Evolutionary conservation across 1,140 invertebrate species (phyloP).

Genomic region (Euwallacea similis): DNA sequence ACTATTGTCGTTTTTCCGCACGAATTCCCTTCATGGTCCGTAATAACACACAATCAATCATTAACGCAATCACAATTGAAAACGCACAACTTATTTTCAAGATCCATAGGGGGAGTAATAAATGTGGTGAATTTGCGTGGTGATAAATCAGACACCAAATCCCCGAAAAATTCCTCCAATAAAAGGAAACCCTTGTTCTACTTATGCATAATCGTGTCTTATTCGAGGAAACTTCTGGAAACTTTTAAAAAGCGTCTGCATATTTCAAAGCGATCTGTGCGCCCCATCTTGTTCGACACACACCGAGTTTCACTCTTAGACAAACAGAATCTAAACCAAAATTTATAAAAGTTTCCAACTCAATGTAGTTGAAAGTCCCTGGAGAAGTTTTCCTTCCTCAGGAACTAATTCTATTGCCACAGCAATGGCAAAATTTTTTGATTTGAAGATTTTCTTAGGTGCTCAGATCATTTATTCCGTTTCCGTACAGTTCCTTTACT

Average conservation of each 20-base stretch:
- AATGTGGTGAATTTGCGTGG: not conserved
- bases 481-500: too few relatives aligned
- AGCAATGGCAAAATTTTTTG: too few relatives aligned
- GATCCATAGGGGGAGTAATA: not conserved
- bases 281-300: conserved; percentile 3
- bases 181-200: conserved; percentile 1
- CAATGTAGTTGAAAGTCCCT: too few relatives aligned
- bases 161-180: not conserved
- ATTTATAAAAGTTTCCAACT: conserved; percentile 1
- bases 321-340: conserved; percentile 2
- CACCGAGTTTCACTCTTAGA: not conserved
- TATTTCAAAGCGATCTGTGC: not conserved
- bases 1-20: conserved; percentile 19
- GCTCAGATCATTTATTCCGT: too few relatives aligned
- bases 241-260: conserved; percentile 3
- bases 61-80: not conserved
- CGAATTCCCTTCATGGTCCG: conserved; percentile 1
- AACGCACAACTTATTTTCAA: not conserved
- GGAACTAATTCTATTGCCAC: too few relatives aligned
- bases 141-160: not conserved
- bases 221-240: not conserved
- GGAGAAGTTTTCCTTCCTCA: too few relatives aligned
- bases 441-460: too few relatives aligned
- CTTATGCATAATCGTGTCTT: conserved; percentile 3
- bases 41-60: conserved; percentile 9